These are phyloP conservation scores for Bufotes viridis DNA, from an alignment of 2,797 vertebrate genomes.

Conservation along the genomic window DNA sequence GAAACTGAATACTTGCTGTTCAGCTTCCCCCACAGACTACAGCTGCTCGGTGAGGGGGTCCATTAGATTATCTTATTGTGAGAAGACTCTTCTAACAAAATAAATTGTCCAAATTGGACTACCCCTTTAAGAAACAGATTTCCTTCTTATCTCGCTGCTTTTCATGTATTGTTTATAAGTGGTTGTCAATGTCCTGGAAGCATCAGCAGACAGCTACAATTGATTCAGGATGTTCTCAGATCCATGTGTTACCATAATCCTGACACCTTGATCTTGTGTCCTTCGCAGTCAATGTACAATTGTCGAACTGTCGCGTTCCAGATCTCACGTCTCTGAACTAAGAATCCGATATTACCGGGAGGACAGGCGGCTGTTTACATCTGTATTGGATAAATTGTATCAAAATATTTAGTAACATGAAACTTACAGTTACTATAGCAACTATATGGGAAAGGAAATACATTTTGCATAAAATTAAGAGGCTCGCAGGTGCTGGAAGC, in stretches of 20 bases:
- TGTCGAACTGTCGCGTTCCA: background rate
- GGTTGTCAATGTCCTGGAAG: background rate
- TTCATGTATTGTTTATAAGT: too few relatives aligned
- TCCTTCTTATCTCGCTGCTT: background rate
- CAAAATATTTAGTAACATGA: conserved; percentile 40
- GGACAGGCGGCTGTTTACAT: conserved; percentile 19
- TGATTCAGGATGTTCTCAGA: background rate
- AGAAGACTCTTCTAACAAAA: too few relatives aligned
- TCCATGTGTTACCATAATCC: background rate
- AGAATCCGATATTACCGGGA: background rate
- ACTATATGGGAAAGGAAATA: conserved; percentile 23
- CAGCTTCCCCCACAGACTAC: too few relatives aligned
- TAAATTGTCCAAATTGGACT: too few relatives aligned
- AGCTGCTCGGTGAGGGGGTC: too few relatives aligned
- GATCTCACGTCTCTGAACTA: background rate
- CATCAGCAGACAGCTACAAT: background rate
- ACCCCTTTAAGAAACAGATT: too few relatives aligned
- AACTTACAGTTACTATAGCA: conserved; percentile 21
- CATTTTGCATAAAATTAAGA: conserved; percentile 29
- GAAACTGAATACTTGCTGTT: too few relatives aligned
- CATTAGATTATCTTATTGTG: too few relatives aligned
- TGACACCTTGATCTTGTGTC: conserved; percentile 16
- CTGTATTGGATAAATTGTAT: background rate
- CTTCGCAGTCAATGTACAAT: conserved; percentile 5
- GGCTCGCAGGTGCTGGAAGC: background rate